Conservation (phyloP, 1,140 invertebrate genomes). For the Drosophila persimilis region DNA sequence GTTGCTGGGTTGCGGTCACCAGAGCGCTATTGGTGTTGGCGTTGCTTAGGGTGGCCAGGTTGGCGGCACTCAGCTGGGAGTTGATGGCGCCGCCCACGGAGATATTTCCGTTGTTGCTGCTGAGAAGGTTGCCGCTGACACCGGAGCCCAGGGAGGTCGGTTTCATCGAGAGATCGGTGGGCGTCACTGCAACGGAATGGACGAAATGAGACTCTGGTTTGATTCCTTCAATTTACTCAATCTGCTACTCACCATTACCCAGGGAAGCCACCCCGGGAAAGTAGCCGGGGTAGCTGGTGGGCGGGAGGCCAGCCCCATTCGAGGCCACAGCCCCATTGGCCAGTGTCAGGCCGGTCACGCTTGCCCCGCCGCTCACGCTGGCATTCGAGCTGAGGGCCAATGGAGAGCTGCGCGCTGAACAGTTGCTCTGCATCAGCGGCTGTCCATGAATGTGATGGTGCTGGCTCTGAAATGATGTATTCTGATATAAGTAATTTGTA, state of each 20-base stretch:
- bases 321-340: conserved; percentile 73
- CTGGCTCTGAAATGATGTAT: too few species aligned
- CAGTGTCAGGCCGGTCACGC: conserved; percentile 61
- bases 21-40: conserved; percentile 69
- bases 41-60: conserved; percentile 63
- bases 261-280: conserved; percentile 73
- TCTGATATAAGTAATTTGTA: too few species aligned
- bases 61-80: conserved; percentile 68
- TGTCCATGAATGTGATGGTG: conserved; percentile 12
- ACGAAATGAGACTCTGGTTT: not conserved
- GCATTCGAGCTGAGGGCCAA: conserved; percentile 78
- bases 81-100: conserved; percentile 58
- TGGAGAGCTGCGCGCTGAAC: conserved; percentile 78
- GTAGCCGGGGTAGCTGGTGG: conserved; percentile 77
- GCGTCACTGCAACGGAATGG: conserved; percentile 58
- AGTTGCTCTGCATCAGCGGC: conserved; percentile 60
- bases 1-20: conserved; percentile 74
- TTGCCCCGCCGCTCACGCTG: conserved; percentile 69
- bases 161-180: conserved; percentile 83
- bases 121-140: conserved; percentile 40
- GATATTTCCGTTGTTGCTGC: conserved; percentile 58
- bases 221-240: not conserved
- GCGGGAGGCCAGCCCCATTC: conserved; percentile 73
- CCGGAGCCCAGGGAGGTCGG: conserved; percentile 54
- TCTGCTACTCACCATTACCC: conserved; percentile 73